Conservation (phyloP, 92 coral and sea anemone species). For the Montipora capitata region DNA sequence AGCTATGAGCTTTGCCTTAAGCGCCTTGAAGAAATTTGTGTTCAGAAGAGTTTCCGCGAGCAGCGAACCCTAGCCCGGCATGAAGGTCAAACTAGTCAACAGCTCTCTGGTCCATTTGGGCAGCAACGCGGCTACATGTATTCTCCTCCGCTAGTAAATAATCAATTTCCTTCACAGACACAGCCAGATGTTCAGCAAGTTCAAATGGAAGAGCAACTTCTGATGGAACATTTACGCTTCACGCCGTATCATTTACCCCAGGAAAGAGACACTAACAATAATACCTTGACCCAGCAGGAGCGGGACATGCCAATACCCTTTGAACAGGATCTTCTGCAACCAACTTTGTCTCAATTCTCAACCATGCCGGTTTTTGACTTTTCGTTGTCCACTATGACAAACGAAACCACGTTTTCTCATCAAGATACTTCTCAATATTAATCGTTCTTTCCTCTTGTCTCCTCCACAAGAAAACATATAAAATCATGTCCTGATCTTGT, state of each 20-base stretch:
- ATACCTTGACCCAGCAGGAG: background rate
- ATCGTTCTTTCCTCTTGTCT: too few species aligned
- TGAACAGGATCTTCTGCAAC: background rate
- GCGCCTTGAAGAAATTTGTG: background rate
- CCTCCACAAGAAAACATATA: too few species aligned
- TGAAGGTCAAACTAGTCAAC: background rate
- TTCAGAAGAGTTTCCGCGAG: background rate
- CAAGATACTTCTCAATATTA: too few species aligned
- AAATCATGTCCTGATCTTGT: too few species aligned
- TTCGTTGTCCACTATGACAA: too few species aligned
- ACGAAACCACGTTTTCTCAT: too few species aligned
- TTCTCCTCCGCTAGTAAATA: background rate
- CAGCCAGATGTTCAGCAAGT: constrained; percentile 8
- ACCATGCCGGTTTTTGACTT: too few species aligned
- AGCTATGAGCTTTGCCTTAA: constrained; percentile 3
- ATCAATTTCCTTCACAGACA: background rate
- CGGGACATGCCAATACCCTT: background rate
- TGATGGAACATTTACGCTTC: background rate
- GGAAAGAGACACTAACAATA: background rate
- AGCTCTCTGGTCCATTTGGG: background rate
- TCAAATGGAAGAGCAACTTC: background rate
- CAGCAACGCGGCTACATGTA: too few species aligned
- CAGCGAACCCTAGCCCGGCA: background rate
- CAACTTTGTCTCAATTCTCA: background rate
- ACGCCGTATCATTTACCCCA: background rate